A percentile compares a stretch with the other conserved stretches of the same genome.
Conservation (phyloP, 2,797 vertebrate genomes). For the Apodemus agrarius region DNA sequence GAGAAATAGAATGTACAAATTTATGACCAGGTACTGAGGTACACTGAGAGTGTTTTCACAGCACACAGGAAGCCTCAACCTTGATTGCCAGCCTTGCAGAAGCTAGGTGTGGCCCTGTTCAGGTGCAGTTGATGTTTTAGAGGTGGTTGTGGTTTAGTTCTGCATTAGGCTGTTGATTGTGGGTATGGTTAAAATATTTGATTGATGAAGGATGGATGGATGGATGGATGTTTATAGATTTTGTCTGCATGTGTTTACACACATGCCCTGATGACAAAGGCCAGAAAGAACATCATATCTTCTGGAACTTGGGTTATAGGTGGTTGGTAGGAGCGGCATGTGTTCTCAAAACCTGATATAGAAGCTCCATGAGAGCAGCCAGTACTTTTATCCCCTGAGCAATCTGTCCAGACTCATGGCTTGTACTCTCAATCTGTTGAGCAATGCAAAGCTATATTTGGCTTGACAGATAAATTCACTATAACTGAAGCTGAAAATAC, state of each 20-base stretch:
- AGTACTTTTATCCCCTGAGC: neutral
- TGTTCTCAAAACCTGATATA: neutral
- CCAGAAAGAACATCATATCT: neutral
- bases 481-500: slow-evolving; percentile 28
- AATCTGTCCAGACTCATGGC: neutral
- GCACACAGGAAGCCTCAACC: neutral
- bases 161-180: neutral
- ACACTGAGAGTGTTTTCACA: neutral
- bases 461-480: neutral
- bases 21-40: neutral
- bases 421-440: neutral
- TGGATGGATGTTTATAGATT: neutral
- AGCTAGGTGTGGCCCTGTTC: accelerated
- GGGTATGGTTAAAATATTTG: neutral
- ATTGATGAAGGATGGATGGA: neutral
- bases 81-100: neutral
- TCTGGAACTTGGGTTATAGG: neutral
- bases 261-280: neutral
- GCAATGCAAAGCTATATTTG: neutral
- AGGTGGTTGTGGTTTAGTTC: neutral
- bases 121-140: neutral
- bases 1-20: neutral
- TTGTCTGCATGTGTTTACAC: neutral
- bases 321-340: neutral
- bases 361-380: neutral